phyloP scores from a whole-genome alignment of 2,797 vertebrate genomes.

The Propithecus perrieri region DNA sequence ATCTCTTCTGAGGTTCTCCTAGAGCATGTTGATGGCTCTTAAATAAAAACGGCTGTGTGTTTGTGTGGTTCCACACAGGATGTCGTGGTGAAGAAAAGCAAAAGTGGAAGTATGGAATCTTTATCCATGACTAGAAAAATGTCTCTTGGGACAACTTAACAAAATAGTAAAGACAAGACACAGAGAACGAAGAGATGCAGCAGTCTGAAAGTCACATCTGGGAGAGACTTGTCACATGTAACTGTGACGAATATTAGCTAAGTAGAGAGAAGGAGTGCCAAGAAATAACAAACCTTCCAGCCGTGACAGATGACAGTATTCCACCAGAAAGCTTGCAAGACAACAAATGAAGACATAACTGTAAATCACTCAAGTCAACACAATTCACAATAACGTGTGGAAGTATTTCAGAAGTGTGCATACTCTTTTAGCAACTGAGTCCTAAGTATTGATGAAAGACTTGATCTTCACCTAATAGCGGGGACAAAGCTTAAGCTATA shows the following conservation, averaged over 20 bases:
- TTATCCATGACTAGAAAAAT: background rate
- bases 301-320: conserved; percentile 25
- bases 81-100: background rate
- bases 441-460: background rate
- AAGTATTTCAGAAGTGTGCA: background rate
- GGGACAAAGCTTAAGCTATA: background rate
- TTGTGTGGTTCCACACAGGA: background rate
- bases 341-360: background rate
- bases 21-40: background rate
- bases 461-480: background rate
- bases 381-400: background rate
- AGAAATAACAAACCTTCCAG: background rate
- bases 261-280: background rate
- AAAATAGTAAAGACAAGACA: background rate
- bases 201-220: background rate
- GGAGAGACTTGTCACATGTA: background rate
- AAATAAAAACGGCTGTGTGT: background rate
- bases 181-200: background rate
- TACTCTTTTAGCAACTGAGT: background rate
- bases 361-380: background rate
- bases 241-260: background rate
- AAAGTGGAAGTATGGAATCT: background rate
- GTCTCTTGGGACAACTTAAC: background rate
- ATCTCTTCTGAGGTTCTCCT: background rate
- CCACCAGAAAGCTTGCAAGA: background rate